Conservation (phyloP, 2,113 vertebrate genomes). For the Petroica traversi region DNA sequence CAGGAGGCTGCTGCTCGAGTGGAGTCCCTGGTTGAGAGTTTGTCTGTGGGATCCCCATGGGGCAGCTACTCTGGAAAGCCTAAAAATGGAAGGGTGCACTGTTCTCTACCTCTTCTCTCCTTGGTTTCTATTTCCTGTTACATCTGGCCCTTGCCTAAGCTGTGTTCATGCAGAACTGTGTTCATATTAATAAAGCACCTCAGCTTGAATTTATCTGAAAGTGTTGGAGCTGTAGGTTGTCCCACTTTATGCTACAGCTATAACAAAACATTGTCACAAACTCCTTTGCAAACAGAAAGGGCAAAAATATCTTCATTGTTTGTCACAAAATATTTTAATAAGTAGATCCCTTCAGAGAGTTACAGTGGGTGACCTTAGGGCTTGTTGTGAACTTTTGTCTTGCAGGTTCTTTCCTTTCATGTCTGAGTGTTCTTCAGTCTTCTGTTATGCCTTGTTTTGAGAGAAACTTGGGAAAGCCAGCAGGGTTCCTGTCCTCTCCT, state of each 20-base stretch:
- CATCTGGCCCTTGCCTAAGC: neutral
- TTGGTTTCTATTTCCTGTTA: neutral
- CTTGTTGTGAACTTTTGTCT: neutral
- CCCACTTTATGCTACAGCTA: neutral
- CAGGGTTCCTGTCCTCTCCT: neutral
- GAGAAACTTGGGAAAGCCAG: neutral
- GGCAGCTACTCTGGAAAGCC: fast-evolving
- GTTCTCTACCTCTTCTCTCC: neutral
- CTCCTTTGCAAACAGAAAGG: neutral
- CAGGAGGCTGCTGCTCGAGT: neutral
- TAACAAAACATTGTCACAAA: neutral
- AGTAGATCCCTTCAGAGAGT: neutral
- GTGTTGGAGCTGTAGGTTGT: neutral
- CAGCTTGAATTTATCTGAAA: neutral
- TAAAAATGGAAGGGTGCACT: neutral
- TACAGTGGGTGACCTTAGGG: neutral
- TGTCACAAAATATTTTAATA: neutral
- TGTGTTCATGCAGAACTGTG: neutral
- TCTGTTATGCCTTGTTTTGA: neutral
- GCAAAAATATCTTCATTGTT: neutral
- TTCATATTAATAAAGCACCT: neutral
- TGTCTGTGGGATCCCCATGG: fast-evolving
- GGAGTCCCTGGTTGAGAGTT: neutral
- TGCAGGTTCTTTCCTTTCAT: neutral
- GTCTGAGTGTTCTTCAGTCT: neutral